Evolutionary conservation across 2,797 vertebrate genomes (phyloP).

Genomic region (Spatula versicolor): DNA sequence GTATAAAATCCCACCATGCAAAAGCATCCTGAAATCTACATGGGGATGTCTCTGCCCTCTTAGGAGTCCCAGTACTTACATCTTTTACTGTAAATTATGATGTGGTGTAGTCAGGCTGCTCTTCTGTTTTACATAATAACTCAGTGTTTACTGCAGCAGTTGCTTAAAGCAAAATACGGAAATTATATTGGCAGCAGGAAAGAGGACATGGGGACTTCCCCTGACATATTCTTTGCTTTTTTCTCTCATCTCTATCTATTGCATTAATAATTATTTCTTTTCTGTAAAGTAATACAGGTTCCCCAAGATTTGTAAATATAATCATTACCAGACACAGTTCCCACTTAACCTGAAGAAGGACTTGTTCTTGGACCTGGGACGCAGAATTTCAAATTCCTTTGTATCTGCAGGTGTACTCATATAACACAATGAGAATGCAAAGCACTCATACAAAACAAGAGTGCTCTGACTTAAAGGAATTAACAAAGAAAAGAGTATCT

Average conservation of each 20-base stretch:
- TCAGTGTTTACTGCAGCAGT: background rate
- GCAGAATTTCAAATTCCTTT: background rate
- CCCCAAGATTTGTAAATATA: background rate
- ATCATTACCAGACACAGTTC: background rate
- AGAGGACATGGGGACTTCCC: background rate
- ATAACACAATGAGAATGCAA: background rate
- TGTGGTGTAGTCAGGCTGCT: background rate
- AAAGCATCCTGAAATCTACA: background rate
- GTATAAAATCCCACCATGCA: background rate
- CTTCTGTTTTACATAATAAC: background rate
- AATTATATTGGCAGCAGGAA: background rate
- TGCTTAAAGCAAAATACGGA: background rate
- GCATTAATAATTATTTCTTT: background rate
- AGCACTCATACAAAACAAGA: background rate
- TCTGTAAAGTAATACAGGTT: background rate
- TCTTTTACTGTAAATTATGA: background rate
- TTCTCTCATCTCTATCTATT: background rate
- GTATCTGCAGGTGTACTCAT: background rate
- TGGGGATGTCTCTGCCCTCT: background rate
- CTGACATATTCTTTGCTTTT: background rate
- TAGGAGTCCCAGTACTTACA: background rate
- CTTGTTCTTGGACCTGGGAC: background rate
- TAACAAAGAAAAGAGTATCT: background rate
- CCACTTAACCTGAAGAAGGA: background rate
- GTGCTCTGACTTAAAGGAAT: background rate